Percentiles rank a stretch among this genome's conserved stretches.
Evolutionary conservation across 2,888 invertebrate species (phyloP).

Genomic region (Rhodophaea formosa): DNA sequence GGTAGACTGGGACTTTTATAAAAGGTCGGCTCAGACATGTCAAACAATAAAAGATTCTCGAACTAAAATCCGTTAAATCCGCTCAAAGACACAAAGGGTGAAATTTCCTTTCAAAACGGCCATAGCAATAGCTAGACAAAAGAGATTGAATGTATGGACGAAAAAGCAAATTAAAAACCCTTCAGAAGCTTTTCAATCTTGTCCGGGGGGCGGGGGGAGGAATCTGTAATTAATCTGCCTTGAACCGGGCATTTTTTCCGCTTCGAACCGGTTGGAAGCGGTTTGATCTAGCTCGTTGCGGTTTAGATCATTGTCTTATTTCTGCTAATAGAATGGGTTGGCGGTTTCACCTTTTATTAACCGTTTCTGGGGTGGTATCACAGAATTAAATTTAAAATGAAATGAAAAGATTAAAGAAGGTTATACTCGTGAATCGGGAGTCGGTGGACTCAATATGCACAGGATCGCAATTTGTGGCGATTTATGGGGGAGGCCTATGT

Average conservation of each 20-base stretch:
- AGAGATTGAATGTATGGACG: constrained; percentile 35
- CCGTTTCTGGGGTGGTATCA: neutral
- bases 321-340: constrained; percentile 9
- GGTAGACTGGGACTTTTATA: no score
- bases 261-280: constrained; percentile 24
- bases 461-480: no score
- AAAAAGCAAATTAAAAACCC: constrained; percentile 44
- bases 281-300: constrained; percentile 29
- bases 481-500: no score
- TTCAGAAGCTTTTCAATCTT: constrained; percentile 36
- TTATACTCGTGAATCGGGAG: no score
- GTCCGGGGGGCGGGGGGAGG: constrained; percentile 34
- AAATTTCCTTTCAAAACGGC: constrained; percentile 25
- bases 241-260: constrained; percentile 36
- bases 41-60: neutral
- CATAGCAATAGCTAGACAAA: constrained; percentile 31
- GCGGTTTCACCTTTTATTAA: constrained; percentile 4
- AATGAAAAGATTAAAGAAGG: no score
- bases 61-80: neutral
- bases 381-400: no score
- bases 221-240: constrained; percentile 45
- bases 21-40: neutral
- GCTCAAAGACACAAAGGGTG: constrained; percentile 27
- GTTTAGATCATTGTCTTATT: constrained; percentile 19
- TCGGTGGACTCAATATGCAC: no score